Base-by-base conservation (phyloP, 1,140 invertebrate genomes). In the Monochamus saltuarius region DNA sequence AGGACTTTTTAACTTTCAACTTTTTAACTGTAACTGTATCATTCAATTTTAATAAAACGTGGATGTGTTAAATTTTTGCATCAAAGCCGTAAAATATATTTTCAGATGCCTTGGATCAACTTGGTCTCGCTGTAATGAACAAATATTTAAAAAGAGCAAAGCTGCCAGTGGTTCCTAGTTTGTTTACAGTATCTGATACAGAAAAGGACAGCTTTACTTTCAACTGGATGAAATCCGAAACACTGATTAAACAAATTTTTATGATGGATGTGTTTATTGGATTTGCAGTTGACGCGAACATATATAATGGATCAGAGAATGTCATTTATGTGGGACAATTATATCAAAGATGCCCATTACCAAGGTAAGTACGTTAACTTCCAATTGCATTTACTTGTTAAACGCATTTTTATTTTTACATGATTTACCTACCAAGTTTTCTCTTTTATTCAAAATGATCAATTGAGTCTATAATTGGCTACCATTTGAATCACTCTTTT, bases 181-280 rank as follows among this genome's bases (percentile, higher is more conserved):
- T 75, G 11, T 70, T 88, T 0, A 85, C 84, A 50, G 69, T 80
- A 1, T 78, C 80, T 10, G 74, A 74, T 1, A 63, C 69, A 10
- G 77, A 80, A 36, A 74, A 76, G 34, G 65, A 67, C 0, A 68
- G 66, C n/a, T 78, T 68, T 19, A 75, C 65, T 10, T 86, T 84
- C 59, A 78, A 86, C 75, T 88, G 87, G 82, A 66, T 89, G 34
- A 75, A 82, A 40, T 75, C 81, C 17, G 79, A 88, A 13, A 85
- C 83, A 14, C 79, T 79, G 29, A 77, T 88, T 1, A 88, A 89
- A 64, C 83, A 77, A 58, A 70, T 82, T 35, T 72, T 89, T 1
- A 82, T 82, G 8, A 81, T 84, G 76, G 87, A 89, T 62, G 70
- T 88, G 0, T 81, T 89, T 1, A 83, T 89, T 56, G 87, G 87